Conservation (phyloP, 1,140 invertebrate genomes). For the Camponotus floridanus region DNA sequence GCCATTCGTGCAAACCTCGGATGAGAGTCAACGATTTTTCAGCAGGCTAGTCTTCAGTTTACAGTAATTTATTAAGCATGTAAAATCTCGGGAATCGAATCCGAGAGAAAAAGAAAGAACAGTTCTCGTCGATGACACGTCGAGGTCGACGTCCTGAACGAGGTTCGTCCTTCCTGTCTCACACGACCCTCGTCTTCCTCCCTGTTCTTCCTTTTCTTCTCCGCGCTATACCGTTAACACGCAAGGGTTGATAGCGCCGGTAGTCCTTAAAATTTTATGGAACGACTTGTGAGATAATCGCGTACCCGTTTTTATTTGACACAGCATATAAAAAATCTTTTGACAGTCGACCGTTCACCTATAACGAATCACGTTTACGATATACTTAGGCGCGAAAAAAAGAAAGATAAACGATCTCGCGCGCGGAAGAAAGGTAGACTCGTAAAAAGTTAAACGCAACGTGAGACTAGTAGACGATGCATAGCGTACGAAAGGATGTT, state of each 20-base stretch:
- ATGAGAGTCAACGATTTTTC: slow-evolving; percentile 34
- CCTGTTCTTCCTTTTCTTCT: slow-evolving; percentile 21
- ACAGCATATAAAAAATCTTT: slow-evolving; percentile 8
- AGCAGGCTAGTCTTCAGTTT: slow-evolving; percentile 79
- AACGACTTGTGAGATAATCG: slow-evolving; percentile 61
- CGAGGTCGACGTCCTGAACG: slow-evolving; percentile 79
- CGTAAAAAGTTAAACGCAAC: slow-evolving; percentile 45
- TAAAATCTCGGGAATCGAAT: slow-evolving; percentile 69
- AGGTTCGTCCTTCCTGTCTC: slow-evolving; percentile 72
- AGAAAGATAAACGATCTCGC: slow-evolving; percentile 6
- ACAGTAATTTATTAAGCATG: slow-evolving; percentile 83
- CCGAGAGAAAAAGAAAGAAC: slow-evolving; percentile 20
- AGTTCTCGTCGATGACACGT: slow-evolving; percentile 17
- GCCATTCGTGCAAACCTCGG: slow-evolving; percentile 76
- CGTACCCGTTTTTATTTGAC: slow-evolving; percentile 15
- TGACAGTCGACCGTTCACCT: slow-evolving; percentile 18
- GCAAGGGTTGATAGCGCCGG: slow-evolving; percentile 11
- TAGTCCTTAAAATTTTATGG: slow-evolving; percentile 54
- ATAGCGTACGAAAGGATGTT: slow-evolving; percentile 4
- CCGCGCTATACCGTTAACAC: slow-evolving; percentile 17
- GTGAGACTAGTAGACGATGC: slow-evolving; percentile 31
- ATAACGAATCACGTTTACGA: slow-evolving; percentile 32
- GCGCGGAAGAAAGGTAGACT: slow-evolving; percentile 1
- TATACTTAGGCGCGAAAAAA: slow-evolving; percentile 26
- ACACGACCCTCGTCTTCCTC: slow-evolving; percentile 44